Percentiles rank a stretch among this genome's conserved stretches.
Evolutionary conservation across 37 sponge, comb jelly and placozoan genomes (phyloP).

Genomic region (Cladorhizidae sp.): DNA sequence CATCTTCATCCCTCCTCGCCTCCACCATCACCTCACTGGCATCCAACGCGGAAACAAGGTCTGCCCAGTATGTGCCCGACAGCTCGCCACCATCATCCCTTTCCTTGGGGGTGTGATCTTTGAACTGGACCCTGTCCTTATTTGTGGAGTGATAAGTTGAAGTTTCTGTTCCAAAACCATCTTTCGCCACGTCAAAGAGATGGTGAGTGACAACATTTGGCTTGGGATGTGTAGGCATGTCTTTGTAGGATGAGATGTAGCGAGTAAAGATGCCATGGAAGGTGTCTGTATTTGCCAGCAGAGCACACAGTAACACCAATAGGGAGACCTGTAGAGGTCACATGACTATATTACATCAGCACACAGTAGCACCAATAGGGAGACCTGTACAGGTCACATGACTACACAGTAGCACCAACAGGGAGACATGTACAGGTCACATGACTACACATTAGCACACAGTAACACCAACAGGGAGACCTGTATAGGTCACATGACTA

Average conservation of each 20-base stretch:
- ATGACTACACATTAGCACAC: no score
- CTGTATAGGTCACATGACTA: no score
- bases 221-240: not conserved
- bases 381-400: not conserved
- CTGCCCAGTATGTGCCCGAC: not conserved
- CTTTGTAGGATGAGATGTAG: not conserved
- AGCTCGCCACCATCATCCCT: not conserved
- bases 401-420: not conserved
- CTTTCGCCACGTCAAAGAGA: not conserved
- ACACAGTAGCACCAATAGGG: not conserved
- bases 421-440: not conserved
- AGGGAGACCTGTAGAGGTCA: slow-evolving; percentile 16
- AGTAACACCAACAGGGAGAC: no score
- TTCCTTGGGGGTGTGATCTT: not conserved
- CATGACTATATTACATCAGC: not conserved
- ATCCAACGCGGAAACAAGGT: slow-evolving; percentile 5
- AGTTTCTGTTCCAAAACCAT: not conserved
- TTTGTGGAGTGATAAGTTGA: no score
- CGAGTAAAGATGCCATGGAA: slow-evolving; percentile 10
- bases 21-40: not conserved
- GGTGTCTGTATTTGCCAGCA: slow-evolving; percentile 3
- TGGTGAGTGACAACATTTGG: not conserved
- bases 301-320: slow-evolving; percentile 10
- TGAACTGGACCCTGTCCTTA: no score
- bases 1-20: not conserved